Percentiles rank a stretch among this genome's conserved stretches.
Conservation (phyloP, 2,113 vertebrate genomes). For the Salvelinus fontinalis region DNA sequence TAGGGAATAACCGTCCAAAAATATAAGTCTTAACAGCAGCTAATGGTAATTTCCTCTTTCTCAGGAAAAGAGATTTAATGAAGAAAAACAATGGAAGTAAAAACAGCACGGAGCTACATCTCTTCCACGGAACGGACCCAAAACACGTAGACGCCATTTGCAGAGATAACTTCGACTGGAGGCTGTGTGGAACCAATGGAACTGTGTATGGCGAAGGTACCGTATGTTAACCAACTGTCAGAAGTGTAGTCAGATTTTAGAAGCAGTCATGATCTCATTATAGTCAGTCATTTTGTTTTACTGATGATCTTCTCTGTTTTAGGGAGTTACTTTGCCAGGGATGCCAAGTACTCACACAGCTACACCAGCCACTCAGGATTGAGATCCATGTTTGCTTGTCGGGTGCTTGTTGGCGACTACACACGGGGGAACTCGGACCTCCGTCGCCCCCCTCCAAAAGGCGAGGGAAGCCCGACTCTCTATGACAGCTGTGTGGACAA, state of each 20-base stretch:
- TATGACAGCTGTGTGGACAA: conserved; percentile 91
- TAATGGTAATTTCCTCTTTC: background rate
- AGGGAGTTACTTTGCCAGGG: conserved; percentile 94
- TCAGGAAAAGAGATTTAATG: conserved; percentile 80
- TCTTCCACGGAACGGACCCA: conserved; percentile 75
- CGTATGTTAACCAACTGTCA: background rate
- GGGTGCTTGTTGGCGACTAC: conserved; percentile 85
- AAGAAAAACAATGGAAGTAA: conserved; percentile 65
- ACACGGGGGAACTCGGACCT: conserved; percentile 69
- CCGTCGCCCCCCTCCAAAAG: conserved; percentile 79
- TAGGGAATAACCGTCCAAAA: no score
- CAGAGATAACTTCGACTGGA: conserved; percentile 80
- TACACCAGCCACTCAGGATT: conserved; percentile 53
- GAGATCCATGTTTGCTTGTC: conserved; percentile 81
- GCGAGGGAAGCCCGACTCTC: conserved; percentile 59
- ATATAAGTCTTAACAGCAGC: background rate
- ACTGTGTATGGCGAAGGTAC: conserved; percentile 79
- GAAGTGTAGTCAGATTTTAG: no score
- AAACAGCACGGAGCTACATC: conserved; percentile 58
- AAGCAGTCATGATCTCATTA: no score
- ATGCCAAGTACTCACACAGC: conserved; percentile 83
- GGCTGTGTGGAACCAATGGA: conserved; percentile 75
- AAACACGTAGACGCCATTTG: conserved; percentile 65
- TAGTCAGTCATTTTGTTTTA: background rate
- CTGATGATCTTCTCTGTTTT: background rate